phyloP scores from a whole-genome alignment of 2,888 invertebrate species.

The Congeria kusceri region DNA sequence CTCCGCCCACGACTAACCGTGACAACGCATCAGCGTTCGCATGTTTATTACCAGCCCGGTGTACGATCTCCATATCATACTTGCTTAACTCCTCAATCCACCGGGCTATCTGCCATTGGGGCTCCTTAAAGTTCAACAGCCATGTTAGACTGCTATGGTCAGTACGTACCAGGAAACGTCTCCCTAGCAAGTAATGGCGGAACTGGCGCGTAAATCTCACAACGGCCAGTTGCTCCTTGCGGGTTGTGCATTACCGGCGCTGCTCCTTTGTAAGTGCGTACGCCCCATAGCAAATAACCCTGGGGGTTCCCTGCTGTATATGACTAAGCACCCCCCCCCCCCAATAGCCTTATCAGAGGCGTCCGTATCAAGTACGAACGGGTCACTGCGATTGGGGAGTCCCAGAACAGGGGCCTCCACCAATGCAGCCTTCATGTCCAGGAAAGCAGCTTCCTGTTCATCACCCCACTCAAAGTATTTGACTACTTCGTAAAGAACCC shows the following conservation, averaged over 20 bases:
- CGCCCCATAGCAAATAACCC: conserved; percentile 53
- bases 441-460: conserved; percentile 33
- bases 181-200: conserved; percentile 38
- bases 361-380: conserved; percentile 51
- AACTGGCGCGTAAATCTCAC: conserved; percentile 25
- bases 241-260: conserved; percentile 31
- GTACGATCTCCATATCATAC: conserved; percentile 1
- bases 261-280: conserved; percentile 40
- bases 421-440: conserved; percentile 19
- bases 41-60: neutral
- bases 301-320: conserved; percentile 31
- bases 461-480: conserved; percentile 26
- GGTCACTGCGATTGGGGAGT: conserved; percentile 25
- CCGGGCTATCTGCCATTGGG: neutral
- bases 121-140: neutral
- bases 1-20: neutral
- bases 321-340: conserved; percentile 52
- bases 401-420: conserved; percentile 34
- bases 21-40: neutral
- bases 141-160: conserved; percentile 36
- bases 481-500: conserved; percentile 29
- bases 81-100: neutral
- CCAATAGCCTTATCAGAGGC: conserved; percentile 48
- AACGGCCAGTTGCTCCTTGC: conserved; percentile 18
- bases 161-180: conserved; percentile 31